These are phyloP conservation scores for Percina caprodes DNA, from an alignment of 2,113 vertebrate genomes.

Conservation along the genomic window DNA sequence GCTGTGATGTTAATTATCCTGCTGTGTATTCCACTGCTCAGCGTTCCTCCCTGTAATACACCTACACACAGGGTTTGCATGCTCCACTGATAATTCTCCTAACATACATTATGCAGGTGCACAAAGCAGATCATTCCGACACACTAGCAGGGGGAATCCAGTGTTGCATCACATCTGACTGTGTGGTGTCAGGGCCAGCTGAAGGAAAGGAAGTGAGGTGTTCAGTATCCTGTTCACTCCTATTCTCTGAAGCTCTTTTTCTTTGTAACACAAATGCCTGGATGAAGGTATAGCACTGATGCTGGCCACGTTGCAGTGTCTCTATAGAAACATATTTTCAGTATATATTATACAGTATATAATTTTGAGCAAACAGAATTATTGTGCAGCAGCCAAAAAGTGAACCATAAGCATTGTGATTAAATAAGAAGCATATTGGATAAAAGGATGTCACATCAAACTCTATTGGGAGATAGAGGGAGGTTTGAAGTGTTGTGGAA, in stretches of 20 bases:
- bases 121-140: not conserved
- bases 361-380: slow-evolving; percentile 35
- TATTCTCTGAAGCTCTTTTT: not conserved
- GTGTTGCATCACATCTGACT: slow-evolving; percentile 9
- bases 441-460: slow-evolving; percentile 46
- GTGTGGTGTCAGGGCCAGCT: not conserved
- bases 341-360: not conserved
- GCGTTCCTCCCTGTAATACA: slow-evolving; percentile 9
- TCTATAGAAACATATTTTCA: not conserved
- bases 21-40: not conserved
- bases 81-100: slow-evolving; percentile 1
- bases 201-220: slow-evolving; percentile 2
- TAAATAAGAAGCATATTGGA: slow-evolving; percentile 17
- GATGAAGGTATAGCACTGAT: not conserved
- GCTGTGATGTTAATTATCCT: not conserved
- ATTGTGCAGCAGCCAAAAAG: slow-evolving; percentile 17
- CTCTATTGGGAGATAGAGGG: slow-evolving; percentile 1
- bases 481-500: slow-evolving; percentile 32
- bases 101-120: not conserved
- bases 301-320: not conserved
- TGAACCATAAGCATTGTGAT: not conserved
- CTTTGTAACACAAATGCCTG: not conserved
- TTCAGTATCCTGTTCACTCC: not conserved
- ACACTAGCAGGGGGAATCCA: not conserved
- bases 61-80: not conserved